Base-by-base conservation (phyloP, 2,797 vertebrate genomes). In the Trachurus trachurus region DNA sequence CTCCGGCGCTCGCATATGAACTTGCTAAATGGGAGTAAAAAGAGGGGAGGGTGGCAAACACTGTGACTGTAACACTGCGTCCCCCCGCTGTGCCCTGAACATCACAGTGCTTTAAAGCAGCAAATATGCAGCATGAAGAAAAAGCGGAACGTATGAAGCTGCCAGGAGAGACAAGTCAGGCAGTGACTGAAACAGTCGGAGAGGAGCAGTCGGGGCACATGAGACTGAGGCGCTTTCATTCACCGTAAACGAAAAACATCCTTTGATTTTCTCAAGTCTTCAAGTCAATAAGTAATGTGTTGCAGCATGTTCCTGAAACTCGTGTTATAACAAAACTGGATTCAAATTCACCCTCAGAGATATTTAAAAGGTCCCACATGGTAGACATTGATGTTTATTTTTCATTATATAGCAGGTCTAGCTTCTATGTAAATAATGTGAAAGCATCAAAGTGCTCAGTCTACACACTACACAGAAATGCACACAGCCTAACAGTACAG, bases 261-360 rank as follows among this genome's bases (percentile, higher is more conserved):
- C 61, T 83, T 80, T 80, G 75, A 80, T 78, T 87, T 64, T 76
- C 40, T 50, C 31, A 61, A 37, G 31, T 34, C 71, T 66, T 83
- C 61, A 76, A 84, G 80, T 88, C 80, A 87, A 84, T 87, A 87
- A 83, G 65, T 78, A 59, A 84, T 86, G 75, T 29, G 2, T 31
- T 64, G 66, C 62, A 60, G 65, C 49, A 50, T 37, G 54, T 70
- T 53, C n/a, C 22, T 68, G 56, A 67, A 75, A 52, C 29, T 19
- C 60, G 19, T 17, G 5, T 54, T 71, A 65, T 17, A 52, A 45
- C 37, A 61, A 44, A 70, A 37, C 9, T n/a, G 3, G 74, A 58
- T 50, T 22, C 16, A 37, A 37, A 37, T 37, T 37, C 34, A 37
- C 7, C 8, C 34, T 37, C 8, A 37, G 34, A 61, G 16, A 49